A percentile compares a stretch with the other conserved stretches of the same genome.
Conservation (phyloP, 2,797 vertebrate genomes). For the Nothura maculosa region DNA sequence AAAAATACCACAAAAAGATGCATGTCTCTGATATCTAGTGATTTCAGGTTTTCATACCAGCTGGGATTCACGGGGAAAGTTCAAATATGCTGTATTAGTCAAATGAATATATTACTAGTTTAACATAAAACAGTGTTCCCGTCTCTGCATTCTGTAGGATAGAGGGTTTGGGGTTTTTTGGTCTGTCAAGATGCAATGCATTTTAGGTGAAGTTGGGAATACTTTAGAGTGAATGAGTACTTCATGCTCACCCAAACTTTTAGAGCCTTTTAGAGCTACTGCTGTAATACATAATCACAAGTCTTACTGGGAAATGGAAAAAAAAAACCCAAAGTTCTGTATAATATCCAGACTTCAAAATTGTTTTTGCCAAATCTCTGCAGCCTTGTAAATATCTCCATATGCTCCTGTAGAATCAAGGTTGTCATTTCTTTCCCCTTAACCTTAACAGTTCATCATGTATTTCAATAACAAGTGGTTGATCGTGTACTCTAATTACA, state of each 20-base stretch:
- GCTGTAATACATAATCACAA: background rate
- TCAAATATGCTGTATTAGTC: background rate
- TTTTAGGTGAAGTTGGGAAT: background rate
- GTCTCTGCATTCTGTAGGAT: background rate
- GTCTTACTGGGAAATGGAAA: background rate
- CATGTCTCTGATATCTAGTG: background rate
- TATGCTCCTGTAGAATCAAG: background rate
- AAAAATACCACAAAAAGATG: background rate
- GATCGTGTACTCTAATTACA: conserved; percentile 61
- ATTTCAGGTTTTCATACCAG: background rate
- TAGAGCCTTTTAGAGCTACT: background rate
- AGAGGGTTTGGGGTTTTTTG: background rate
- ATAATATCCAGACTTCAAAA: background rate
- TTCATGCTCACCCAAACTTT: background rate
- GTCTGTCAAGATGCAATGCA: background rate
- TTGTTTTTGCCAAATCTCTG: background rate
- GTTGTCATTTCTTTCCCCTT: background rate
- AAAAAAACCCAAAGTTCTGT: background rate
- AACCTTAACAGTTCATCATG: conserved; percentile 19
- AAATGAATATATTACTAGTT: background rate
- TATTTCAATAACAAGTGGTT: conserved; percentile 56
- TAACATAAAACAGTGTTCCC: background rate
- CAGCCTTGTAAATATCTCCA: background rate
- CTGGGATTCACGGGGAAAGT: background rate
- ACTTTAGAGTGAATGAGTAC: background rate